Base-by-base conservation (phyloP, 2,888 invertebrate genomes). In the Pyrochroa serraticornis region DNA sequence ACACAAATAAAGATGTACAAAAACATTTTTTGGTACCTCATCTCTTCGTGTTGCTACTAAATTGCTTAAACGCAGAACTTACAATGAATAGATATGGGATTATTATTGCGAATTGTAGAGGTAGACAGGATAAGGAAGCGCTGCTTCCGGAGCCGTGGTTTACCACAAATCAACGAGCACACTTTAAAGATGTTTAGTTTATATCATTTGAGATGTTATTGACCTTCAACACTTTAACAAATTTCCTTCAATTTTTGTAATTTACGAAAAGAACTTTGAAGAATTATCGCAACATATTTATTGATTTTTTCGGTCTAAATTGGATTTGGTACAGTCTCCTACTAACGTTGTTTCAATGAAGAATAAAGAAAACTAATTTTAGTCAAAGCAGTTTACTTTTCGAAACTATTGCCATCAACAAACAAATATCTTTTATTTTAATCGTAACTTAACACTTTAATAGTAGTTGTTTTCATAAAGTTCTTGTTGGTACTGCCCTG, bases 131-230 rank as follows among this genome's bases (percentile, higher is more conserved):
- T 42, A 45, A 37, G 49, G 56, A 49, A 56, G 35, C 45, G 30
- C 1, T 10, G 35, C 51, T 58, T 58, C 57, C 57, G 32, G 43
- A 37, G 34, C 39, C 30, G 22, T 36, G 57, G 52, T 47, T 10
- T 22, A 52, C 57, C 51, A 37, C 51, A 58, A 31, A n/a, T 44
- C 33, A 6, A 9, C 6, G 3, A 35, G 6, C 2, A 35, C 2
- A 35, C 3, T 35, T 35, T 35, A 51, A 9, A 43, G 8, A 34
- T 39, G 32, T 10, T 32, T 37, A 35, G n/a, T n/a, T n/a, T n/a
- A n/a, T n/a, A n/a, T n/a, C n/a, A n/a, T n/a, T n/a, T n/a, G n/a
- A n/a, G n/a, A n/a, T n/a, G n/a, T n/a, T n/a, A n/a, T n/a, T n/a
- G n/a, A n/a, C n/a, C n/a, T n/a, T n/a, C n/a, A n/a, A n/a, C n/a